These are phyloP conservation scores for Phalera bucephala DNA, from an alignment of 2,888 invertebrate species.

Conservation along the genomic window DNA sequence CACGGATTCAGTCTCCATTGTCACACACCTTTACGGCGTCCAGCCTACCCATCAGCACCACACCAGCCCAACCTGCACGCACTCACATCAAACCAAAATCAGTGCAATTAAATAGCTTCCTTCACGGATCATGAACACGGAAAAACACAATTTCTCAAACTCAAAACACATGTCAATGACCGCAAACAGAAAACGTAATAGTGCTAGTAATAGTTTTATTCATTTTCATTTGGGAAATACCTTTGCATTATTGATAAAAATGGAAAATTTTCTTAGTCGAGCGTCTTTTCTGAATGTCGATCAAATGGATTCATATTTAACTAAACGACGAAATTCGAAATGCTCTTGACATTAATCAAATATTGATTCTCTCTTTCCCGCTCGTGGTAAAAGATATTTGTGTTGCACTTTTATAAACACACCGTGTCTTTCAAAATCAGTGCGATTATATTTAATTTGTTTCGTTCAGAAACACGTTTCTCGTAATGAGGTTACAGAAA, in stretches of 20 bases:
- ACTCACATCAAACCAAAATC: conserved; percentile 52
- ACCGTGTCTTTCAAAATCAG: conserved; percentile 21
- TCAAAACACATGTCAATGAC: conserved; percentile 20
- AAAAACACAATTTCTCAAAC: conserved; percentile 36
- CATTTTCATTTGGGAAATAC: conserved; percentile 41
- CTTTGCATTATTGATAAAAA: conserved; percentile 58
- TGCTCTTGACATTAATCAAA: conserved; percentile 18
- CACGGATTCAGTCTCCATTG: conserved; percentile 97
- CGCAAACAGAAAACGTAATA: conserved; percentile 7
- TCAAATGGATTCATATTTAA: conserved; percentile 59
- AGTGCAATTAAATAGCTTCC: conserved; percentile 70
- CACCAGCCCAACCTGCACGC: conserved; percentile 45
- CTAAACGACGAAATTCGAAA: conserved; percentile 30
- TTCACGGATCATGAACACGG: conserved; percentile 57
- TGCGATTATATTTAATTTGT: conserved; percentile 21
- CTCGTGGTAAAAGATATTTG: not conserved
- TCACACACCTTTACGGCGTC: conserved; percentile 38
- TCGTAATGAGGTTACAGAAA: conserved; percentile 1
- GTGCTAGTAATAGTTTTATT: conserved; percentile 13
- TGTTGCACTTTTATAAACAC: conserved; percentile 17
- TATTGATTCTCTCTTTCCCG: conserved; percentile 23
- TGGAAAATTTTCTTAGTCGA: conserved; percentile 48
- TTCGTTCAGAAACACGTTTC: conserved; percentile 44
- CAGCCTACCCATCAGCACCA: conserved; percentile 62
- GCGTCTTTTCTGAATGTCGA: conserved; percentile 61